Base-by-base conservation (phyloP, 2,797 vertebrate genomes). In the Poecilia gillii region DNA sequence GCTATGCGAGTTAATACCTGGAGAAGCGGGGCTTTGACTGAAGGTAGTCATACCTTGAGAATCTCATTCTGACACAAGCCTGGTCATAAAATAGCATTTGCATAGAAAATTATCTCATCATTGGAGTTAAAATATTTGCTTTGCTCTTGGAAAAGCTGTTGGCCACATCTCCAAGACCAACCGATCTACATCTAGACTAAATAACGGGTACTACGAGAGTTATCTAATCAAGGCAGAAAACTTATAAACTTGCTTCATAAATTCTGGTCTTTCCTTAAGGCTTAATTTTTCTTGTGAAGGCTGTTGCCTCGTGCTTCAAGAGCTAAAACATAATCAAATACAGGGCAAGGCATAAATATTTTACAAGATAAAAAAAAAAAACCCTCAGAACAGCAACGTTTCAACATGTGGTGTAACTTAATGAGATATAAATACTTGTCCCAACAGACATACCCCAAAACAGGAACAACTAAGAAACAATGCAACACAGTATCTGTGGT, bases 271-370 rank as follows among this genome's bases (percentile, higher is more conserved):
- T 25, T 43, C 2, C 23, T 43, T 33, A 62, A 31, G 39, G 74
- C 73, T 84, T 76, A 31, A 33, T 23, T 73, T 70, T 64, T 2
- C 41, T 55, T 77, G 59, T 53, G 59, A 81, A 73, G 16, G 70
- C 75, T 55, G 73, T 23, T 23, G 46, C 14, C 57, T 64, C 45
- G 25, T 64, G 74, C 72, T 47, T 78, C 31, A 45, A 71, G 73
- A 64, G 72, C 16, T 76, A 16, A 59, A 57, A 20, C 64, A 68
- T 68, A 39, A 41, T 25, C 3, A 41, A 8, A 68, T 39, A 68
- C 20, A 23, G 9, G 33, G 6, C 12, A 45, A 18, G 6, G 8
- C 68, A n/a, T 47, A 84, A 74, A 39, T 16, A 46, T 55, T n/a
- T 20, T 28, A 13, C 20, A 28, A 75, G 14, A 8, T 49, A 45